These are phyloP conservation scores for Pteromalus puparum DNA, from an alignment of 1,140 invertebrate genomes.

Conservation along the genomic window DNA sequence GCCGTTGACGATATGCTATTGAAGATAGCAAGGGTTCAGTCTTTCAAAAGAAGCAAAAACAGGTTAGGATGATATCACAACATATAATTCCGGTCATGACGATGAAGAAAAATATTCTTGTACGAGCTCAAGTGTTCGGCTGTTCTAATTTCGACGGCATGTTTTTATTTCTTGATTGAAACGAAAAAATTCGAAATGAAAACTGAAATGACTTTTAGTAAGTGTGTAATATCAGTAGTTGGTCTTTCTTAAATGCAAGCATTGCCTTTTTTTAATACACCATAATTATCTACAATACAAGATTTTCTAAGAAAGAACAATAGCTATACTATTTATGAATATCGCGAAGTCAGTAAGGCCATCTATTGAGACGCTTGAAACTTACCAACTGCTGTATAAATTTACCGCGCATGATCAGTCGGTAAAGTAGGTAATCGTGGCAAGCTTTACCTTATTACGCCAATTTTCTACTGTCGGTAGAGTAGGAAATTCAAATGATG, in stretches of 20 bases:
- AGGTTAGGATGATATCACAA: conserved; percentile 35
- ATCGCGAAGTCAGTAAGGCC: not conserved
- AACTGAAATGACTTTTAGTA: not conserved
- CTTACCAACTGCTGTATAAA: not conserved
- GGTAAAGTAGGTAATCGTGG: not conserved
- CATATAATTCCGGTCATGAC: not conserved
- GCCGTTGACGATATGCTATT: not conserved
- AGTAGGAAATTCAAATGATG: not conserved
- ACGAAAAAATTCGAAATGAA: not conserved
- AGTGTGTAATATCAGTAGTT: too few relatives aligned
- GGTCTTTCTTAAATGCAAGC: too few relatives aligned
- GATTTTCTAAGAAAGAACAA: too few relatives aligned
- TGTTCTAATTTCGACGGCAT: not conserved
- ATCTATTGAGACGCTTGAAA: not conserved
- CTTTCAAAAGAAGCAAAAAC: conserved; percentile 6
- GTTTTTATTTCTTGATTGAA: not conserved
- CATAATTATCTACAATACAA: too few relatives aligned
- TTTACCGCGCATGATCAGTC: not conserved
- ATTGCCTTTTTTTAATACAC: too few relatives aligned
- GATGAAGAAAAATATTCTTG: conserved; percentile 13
- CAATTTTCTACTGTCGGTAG: not conserved
- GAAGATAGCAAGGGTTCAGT: conserved; percentile 13
- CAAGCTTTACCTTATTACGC: not conserved
- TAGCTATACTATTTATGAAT: too few relatives aligned
- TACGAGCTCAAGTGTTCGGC: not conserved